Evolutionary conservation across 2,113 vertebrate species (phyloP).

Genomic region (Cryptoleucopteryx plumbea): DNA sequence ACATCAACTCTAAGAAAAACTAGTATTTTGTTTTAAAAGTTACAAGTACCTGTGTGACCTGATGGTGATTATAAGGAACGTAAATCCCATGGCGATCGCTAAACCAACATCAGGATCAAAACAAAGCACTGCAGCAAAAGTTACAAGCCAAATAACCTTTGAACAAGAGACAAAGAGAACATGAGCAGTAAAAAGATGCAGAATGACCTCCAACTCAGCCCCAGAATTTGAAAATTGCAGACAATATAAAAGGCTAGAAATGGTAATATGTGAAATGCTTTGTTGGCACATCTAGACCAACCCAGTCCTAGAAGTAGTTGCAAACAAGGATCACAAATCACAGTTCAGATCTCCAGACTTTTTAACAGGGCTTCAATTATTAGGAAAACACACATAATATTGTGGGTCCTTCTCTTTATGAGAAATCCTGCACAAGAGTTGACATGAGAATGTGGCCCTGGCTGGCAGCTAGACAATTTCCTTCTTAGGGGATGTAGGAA

Average conservation of each 20-base stretch:
- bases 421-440: background rate
- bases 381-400: background rate
- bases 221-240: background rate
- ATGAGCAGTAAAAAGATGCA: background rate
- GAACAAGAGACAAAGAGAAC: background rate
- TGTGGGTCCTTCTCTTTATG: background rate
- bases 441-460: background rate
- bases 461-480: background rate
- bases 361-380: background rate
- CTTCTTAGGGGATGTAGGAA: background rate
- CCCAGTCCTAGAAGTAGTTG: background rate
- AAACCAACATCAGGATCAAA: conserved; percentile 63
- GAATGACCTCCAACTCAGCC: background rate
- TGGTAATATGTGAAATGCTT: background rate
- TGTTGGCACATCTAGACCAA: background rate
- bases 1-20: background rate
- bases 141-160: conserved; percentile 65
- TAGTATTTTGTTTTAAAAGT: background rate
- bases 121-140: conserved; percentile 43
- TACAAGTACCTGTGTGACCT: conserved; percentile 65
- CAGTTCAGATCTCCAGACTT: background rate
- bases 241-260: background rate
- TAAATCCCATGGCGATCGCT: background rate
- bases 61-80: conserved; percentile 56
- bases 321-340: background rate